A percentile compares a stretch with the other conserved stretches of the same genome.
Conservation (phyloP, 2,888 invertebrate species). For the Craniophora ligustri region DNA sequence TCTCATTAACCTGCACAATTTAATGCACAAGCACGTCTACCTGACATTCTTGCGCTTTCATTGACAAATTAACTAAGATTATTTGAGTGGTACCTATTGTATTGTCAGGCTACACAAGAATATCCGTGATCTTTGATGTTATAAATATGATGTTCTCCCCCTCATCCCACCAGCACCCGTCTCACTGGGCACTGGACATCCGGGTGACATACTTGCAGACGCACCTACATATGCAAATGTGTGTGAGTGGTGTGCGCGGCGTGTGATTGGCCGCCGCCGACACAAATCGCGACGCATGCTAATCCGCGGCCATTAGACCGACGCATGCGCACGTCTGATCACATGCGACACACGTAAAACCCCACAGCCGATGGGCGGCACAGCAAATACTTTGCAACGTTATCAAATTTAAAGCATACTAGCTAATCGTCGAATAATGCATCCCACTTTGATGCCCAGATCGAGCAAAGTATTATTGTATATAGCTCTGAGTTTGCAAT, state of each 20-base stretch:
- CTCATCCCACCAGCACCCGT: too few species aligned
- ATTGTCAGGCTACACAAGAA: neutral
- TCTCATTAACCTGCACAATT: neutral
- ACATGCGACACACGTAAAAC: too few species aligned
- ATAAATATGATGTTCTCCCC: neutral
- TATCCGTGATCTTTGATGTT: neutral
- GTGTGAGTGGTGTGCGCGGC: slow-evolving; percentile 10
- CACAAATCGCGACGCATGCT: slow-evolving; percentile 43
- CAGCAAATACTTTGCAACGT: too few species aligned
- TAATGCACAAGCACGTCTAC: neutral
- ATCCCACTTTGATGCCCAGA: too few species aligned
- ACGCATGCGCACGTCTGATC: slow-evolving; percentile 6
- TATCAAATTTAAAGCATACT: too few species aligned
- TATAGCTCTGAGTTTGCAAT: too few species aligned
- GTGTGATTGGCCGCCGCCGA: slow-evolving; percentile 45
- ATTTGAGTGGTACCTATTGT: neutral
- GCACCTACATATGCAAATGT: slow-evolving; percentile 35
- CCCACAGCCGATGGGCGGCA: too few species aligned
- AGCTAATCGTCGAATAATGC: too few species aligned
- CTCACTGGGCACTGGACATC: neutral
- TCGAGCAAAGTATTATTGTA: too few species aligned
- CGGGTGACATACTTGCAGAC: slow-evolving; percentile 9
- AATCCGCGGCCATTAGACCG: slow-evolving; percentile 43
- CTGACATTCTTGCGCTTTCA: neutral
- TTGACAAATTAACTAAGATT: neutral